Evolutionary conservation across 2,113 vertebrate species (phyloP).

Genomic region (Aplodontia rufa): DNA sequence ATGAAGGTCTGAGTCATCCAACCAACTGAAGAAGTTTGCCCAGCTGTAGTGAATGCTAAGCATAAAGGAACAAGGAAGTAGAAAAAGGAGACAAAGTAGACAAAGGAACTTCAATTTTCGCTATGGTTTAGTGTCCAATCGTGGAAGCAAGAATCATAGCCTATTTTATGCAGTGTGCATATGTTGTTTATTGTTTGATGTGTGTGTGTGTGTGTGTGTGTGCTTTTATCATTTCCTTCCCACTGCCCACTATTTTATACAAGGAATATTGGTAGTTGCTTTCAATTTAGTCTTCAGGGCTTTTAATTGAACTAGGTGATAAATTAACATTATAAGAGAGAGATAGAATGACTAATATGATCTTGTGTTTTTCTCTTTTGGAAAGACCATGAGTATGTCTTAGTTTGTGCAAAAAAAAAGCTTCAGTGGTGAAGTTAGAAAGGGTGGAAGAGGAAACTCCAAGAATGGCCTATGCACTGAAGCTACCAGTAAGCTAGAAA

Average conservation of each 20-base stretch:
- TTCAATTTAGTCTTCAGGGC: neutral
- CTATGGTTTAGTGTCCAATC: neutral
- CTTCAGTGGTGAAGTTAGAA: neutral
- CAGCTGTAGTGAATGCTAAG: neutral
- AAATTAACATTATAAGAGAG: neutral
- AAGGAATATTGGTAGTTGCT: neutral
- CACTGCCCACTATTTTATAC: neutral
- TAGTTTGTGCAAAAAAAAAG: neutral
- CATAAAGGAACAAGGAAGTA: neutral
- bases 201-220: neutral
- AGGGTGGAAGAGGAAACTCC: neutral
- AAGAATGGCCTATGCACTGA: neutral
- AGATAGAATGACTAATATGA: neutral
- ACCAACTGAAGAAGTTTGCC: constrained; percentile 1
- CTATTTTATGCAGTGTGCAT: neutral
- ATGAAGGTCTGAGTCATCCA: neutral
- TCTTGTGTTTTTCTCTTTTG: neutral
- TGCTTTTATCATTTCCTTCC: neutral
- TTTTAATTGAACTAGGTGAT: constrained; percentile 7
- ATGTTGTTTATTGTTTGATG: neutral
- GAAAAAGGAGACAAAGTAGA: neutral
- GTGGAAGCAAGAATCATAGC: neutral
- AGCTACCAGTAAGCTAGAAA: neutral
- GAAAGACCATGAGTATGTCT: neutral
- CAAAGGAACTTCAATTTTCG: neutral